Base-by-base conservation (phyloP, 2,888 invertebrate species). In the Rapana venosa region DNA sequence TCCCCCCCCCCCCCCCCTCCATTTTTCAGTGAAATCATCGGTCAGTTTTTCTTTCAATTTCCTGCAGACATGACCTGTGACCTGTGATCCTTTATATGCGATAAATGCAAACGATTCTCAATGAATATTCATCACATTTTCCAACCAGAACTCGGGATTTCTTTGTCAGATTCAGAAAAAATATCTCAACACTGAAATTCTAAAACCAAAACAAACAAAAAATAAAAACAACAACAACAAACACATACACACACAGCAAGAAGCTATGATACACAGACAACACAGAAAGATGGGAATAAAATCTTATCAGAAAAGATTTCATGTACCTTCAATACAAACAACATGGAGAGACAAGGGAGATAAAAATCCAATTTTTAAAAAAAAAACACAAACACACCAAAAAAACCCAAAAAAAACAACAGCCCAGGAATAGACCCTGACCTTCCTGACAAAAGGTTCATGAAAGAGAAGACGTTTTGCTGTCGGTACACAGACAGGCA, bases 391-490 rank as follows among this genome's bases (percentile, higher is more conserved):
- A 66, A 66, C 4, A 66, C 17, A 66, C 26, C 17, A 2, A 66
- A 22, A 66, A 66, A 66, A 66, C 26, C 66, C 26, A 66, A 66
- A 66, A 66, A 66, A 66, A 66, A 66, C 17, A 26, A 66, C 66
- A 77, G 74, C 11, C 11, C 1, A 26, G 11, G n/a, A 74, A n/a
- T 4, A 2, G n/a, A 15, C 26, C 36, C 95, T 93, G 93, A 95
- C 95, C 95, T 95, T 92, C 94, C 94, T 97, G 98, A 98, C 96
- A 98, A 97, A 96, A 98, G 97, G 97, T 98, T 98, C 94, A 95
- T 95, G 94, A 96, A 96, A 95, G 96, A 96, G 94, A 96, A 96
- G 93, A 95, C 94, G 92, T 94, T 95, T 92, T 95, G 95, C 91
- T 95, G 95, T 87, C 94, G 94, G 93, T 95, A 96, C 89, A 95